Evolutionary conservation across 2,113 vertebrate species (phyloP), one percentile per base, ranked within the genome.

Genomic region (Zingel zingel): DNA sequence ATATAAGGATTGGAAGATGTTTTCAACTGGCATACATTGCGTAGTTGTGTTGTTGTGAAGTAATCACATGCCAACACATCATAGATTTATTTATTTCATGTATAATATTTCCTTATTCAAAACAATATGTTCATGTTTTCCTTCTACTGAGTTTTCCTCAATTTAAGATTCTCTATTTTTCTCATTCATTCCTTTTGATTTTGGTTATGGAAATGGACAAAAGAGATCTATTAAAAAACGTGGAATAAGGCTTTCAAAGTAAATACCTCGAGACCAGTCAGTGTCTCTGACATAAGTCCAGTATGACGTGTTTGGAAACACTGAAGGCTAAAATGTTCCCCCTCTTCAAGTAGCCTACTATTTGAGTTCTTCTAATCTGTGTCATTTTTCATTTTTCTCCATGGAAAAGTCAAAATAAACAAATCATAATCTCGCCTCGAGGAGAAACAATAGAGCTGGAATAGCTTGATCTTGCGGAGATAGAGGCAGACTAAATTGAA

Each of bases 321-420:
- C 23, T 72, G 39, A 74, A 89, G 65, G 57, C 13, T 79, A 58
- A 79, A 73, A 58, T 63, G 54, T 82, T 81, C 64, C 68, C 47
- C 36, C 13, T 11, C 66, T 58, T 73, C 3, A 18, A 64, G 62
- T 30, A 43, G 39, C 2, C 10, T 43, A 30, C 27, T 61, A 16
- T 54, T 84, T 74, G 59, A 64, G 12, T 78, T 65, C 39, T 54
- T 91, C 61, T 88, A 90, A 85, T 90, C 83, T 74, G 61, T 83
- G 68, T 74, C 45, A 68, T 59, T 87, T 86, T 85, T 59, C 63
- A 11, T 9, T 64, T 74, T 74, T 89, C 77, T 79, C 86, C 78
- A 68, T 90, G 79, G 84, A 73, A 70, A 85, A 81, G 79, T 76
- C 66, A 76, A 83, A 84, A 86, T 58, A 90, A 92, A 69, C 83